These are phyloP conservation scores for Argopecten irradians DNA, from an alignment of 1,140 invertebrate species.

Conservation along the genomic window DNA sequence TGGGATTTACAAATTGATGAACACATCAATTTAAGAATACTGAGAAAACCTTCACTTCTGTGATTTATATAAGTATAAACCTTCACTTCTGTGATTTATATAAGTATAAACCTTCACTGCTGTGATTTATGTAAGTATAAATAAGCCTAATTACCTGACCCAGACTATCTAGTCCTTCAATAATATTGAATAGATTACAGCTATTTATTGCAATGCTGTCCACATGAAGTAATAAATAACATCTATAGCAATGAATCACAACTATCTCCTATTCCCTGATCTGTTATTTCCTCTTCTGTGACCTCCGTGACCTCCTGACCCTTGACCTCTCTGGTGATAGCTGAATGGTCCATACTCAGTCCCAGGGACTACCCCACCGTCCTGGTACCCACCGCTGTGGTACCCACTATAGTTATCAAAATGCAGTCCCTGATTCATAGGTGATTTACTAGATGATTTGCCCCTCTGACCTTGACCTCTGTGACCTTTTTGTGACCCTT, in stretches of 20 bases:
- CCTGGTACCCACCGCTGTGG: constrained; percentile 32
- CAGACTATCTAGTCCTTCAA: too few relatives aligned
- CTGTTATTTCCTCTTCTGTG: not conserved
- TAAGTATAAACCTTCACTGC: too few relatives aligned
- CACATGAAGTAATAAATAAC: not conserved
- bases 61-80: too few relatives aligned
- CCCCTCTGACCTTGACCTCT: constrained; percentile 33
- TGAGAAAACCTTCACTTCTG: too few relatives aligned
- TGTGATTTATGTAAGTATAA: too few relatives aligned
- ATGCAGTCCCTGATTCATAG: not conserved
- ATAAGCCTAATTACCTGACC: too few relatives aligned
- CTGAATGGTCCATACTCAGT: not conserved
- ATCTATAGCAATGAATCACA: not conserved
- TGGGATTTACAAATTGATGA: too few relatives aligned
- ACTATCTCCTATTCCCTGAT: constrained; percentile 8
- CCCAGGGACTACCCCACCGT: not conserved
- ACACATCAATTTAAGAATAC: too few relatives aligned
- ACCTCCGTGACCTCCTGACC: constrained; percentile 38
- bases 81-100: too few relatives aligned
- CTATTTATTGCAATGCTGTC: not conserved
- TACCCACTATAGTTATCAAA: constrained; percentile 29
- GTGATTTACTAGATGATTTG: not conserved
- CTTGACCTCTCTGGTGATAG: constrained; percentile 55
- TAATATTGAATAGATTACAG: too few relatives aligned
- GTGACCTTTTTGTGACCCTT: not conserved